Conservation (phyloP, 2,797 vertebrate genomes). For the Gymnoscopelus microlampas region DNA sequence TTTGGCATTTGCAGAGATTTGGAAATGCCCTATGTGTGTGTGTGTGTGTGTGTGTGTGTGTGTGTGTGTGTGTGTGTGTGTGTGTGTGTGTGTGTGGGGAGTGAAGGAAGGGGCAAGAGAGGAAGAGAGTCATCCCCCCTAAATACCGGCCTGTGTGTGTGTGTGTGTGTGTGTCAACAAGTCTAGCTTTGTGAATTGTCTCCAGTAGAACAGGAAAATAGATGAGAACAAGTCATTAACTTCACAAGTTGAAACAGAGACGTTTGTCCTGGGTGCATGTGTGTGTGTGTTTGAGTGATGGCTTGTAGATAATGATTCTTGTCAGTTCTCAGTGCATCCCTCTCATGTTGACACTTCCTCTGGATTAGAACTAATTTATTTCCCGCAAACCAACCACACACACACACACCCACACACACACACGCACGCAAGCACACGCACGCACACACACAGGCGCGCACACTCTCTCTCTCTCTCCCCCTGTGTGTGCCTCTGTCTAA, state of each 20-base stretch:
- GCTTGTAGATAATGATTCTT: conserved; percentile 55
- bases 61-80: not conserved
- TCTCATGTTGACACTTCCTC: conserved; percentile 67
- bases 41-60: conserved; percentile 17
- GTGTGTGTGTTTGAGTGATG: conserved; percentile 19
- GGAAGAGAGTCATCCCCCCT: conserved; percentile 37
- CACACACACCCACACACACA: conserved; percentile 4
- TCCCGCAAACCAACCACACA: conserved; percentile 39
- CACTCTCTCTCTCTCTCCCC: not conserved
- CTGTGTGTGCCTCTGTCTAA: not conserved
- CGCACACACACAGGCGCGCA: conserved; percentile 1
- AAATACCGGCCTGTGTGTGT: conserved; percentile 39
- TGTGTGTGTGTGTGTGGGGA: conserved; percentile 10
- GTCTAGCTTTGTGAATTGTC: conserved; percentile 49
- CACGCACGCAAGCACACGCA: conserved; percentile 4
- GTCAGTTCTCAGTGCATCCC: conserved; percentile 62
- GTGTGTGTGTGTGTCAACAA: conserved; percentile 47
- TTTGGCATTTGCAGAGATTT: not conserved
- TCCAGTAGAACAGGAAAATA: conserved; percentile 67
- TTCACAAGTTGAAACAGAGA: conserved; percentile 59
- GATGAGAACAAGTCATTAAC: conserved; percentile 65
- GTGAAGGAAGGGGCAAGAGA: conserved; percentile 41
- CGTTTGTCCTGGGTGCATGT: conserved; percentile 8
- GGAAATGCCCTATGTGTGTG: not conserved
- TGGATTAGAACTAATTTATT: conserved; percentile 70